Percentiles rank a stretch among this genome's conserved stretches.
These are phyloP conservation scores for Myotis davidii DNA, from an alignment of 2,113 vertebrate genomes.

Conservation along the genomic window DNA sequence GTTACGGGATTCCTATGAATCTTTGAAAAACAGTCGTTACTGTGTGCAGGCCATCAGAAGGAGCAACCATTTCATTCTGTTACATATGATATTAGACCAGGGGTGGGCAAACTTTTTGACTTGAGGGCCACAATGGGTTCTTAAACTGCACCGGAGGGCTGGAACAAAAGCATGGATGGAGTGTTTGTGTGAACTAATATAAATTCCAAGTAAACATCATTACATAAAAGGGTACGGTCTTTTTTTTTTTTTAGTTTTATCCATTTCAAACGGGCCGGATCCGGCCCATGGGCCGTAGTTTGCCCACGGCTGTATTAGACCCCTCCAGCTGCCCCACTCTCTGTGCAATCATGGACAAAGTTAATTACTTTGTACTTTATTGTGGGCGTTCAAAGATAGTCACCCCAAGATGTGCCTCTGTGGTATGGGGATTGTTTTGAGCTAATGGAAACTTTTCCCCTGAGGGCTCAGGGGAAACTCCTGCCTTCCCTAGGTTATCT, in stretches of 20 bases:
- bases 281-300: too few relatives aligned
- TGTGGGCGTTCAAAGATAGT: neutral
- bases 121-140: too few relatives aligned
- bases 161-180: too few relatives aligned
- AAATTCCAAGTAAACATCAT: too few relatives aligned
- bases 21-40: neutral
- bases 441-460: neutral
- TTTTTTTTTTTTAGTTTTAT: too few relatives aligned
- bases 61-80: neutral
- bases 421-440: neutral
- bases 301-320: too few relatives aligned
- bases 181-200: too few relatives aligned
- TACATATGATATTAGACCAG: neutral
- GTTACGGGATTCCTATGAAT: neutral
- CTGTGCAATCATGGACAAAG: neutral
- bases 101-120: too few relatives aligned
- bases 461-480: neutral
- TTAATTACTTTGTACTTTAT: neutral
- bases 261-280: too few relatives aligned
- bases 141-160: too few relatives aligned
- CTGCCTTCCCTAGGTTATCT: too few relatives aligned
- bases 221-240: too few relatives aligned
- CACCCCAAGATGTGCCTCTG: neutral
- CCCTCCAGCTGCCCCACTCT: neutral
- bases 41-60: neutral